Percentiles rank a stretch among this genome's conserved stretches.
Conservation (phyloP, 2,888 invertebrate genomes). For the Chrysopilus asiliformis region DNA sequence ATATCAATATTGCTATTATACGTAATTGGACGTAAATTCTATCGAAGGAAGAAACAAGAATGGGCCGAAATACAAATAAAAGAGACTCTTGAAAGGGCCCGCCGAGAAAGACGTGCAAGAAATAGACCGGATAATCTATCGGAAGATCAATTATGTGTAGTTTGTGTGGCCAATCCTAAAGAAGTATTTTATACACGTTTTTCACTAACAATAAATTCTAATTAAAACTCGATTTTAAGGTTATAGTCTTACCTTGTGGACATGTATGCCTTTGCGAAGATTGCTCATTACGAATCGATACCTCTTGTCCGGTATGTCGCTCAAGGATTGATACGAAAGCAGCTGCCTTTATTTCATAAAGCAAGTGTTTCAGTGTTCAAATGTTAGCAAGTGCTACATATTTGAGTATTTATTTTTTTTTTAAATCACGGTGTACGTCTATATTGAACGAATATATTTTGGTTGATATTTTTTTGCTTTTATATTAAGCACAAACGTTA, state of each 20-base stretch:
- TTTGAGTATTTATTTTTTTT: too few relatives aligned
- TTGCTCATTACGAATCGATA: constrained; percentile 58
- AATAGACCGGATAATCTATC: constrained; percentile 45
- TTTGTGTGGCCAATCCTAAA: constrained; percentile 73
- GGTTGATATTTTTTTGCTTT: too few relatives aligned
- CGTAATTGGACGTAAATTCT: constrained; percentile 41
- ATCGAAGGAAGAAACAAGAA: constrained; percentile 39
- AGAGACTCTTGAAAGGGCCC: constrained; percentile 48
- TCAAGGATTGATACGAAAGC: constrained; percentile 52
- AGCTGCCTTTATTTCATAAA: constrained; percentile 61
- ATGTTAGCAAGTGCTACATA: background rate
- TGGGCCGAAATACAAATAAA: constrained; percentile 45
- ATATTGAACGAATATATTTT: too few relatives aligned
- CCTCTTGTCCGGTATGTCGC: constrained; percentile 70
- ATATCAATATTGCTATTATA: constrained; percentile 41
- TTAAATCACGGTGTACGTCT: too few relatives aligned
- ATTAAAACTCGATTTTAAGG: constrained; percentile 36
- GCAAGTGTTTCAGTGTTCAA: background rate
- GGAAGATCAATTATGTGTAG: constrained; percentile 61
- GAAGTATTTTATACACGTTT: constrained; percentile 40
- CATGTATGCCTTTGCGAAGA: constrained; percentile 84
- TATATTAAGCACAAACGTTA: too few relatives aligned
- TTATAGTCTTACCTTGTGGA: constrained; percentile 76
- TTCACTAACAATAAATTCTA: background rate
- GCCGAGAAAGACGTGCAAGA: constrained; percentile 50